phyloP scores from a whole-genome alignment of 2,888 invertebrate species.

The Nephrotoma guestfalica region DNA sequence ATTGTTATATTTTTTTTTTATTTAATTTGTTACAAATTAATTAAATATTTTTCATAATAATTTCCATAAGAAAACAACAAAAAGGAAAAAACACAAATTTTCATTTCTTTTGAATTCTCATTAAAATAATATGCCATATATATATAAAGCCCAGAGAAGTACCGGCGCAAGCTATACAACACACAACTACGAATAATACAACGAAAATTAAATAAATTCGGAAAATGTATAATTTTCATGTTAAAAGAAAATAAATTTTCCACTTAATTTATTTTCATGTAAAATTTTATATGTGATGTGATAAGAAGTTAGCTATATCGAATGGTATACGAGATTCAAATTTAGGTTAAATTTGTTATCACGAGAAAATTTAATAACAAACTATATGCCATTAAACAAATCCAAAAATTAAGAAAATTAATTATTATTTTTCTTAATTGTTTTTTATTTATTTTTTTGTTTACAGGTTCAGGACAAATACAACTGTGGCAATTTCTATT shows the following conservation, averaged over 20 bases:
- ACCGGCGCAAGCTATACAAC: not conserved
- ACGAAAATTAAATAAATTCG: not conserved
- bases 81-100: not conserved
- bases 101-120: not conserved
- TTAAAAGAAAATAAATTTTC: not conserved
- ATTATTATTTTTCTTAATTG: not conserved
- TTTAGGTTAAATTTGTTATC: not conserved
- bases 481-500: conserved; percentile 98
- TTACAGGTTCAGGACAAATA: conserved; percentile 85
- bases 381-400: not conserved
- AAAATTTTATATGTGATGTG: not conserved
- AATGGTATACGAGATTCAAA: not conserved
- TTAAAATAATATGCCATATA: not conserved
- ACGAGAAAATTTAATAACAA: not conserved
- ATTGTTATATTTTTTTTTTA: not conserved
- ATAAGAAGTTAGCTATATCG: not conserved
- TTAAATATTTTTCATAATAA: not conserved
- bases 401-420: not conserved
- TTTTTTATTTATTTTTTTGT: not conserved
- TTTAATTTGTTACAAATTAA: not conserved
- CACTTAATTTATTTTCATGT: not conserved
- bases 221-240: not conserved
- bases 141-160: not conserved
- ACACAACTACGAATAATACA: not conserved
- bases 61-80: not conserved